phyloP scores from a whole-genome alignment of 1,140 invertebrate genomes.

The Branchinecta lynchi region DNA sequence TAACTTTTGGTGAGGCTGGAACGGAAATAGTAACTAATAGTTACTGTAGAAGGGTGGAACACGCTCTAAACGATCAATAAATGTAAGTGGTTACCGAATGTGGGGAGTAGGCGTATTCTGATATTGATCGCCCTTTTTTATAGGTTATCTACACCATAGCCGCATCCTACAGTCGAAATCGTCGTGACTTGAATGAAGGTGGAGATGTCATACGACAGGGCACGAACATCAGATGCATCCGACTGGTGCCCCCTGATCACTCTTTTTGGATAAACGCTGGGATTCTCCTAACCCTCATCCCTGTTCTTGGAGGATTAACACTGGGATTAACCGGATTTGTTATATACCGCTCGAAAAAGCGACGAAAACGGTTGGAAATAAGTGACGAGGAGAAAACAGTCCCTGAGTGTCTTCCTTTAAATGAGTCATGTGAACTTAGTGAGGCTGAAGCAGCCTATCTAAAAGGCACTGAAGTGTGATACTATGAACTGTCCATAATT shows the following conservation, averaged over 20 bases:
- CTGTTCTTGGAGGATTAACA: neutral
- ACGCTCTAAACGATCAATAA: no score
- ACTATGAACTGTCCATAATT: no score
- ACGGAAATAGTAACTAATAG: no score
- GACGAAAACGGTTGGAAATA: neutral
- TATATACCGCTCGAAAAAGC: neutral
- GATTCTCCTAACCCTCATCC: neutral
- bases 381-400: neutral
- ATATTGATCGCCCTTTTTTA: neutral
- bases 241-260: neutral
- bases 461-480: no score
- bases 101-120: no score
- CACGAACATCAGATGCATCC: neutral
- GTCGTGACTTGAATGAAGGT: conserved; percentile 1
- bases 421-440: neutral
- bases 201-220: neutral
- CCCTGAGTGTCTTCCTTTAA: neutral
- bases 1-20: no score
- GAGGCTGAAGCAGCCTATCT: neutral
- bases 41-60: no score
- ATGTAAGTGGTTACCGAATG: no score
- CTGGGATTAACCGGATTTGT: neutral
- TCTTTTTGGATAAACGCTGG: neutral
- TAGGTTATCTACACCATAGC: neutral
- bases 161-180: neutral